Conservation (phyloP, 2,797 vertebrate genomes). For the Pitangus sulphuratus region DNA sequence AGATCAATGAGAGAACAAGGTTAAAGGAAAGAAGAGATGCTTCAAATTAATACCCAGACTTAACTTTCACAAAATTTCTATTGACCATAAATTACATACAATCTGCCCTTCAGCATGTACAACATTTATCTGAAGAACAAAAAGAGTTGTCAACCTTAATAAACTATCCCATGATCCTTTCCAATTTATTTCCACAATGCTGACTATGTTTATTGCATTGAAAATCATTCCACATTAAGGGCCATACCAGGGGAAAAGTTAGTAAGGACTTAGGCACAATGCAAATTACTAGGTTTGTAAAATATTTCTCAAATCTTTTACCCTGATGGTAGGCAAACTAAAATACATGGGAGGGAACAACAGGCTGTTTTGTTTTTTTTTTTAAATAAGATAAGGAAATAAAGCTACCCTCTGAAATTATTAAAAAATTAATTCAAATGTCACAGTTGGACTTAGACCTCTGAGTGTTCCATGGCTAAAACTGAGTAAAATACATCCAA, state of each 20-base stretch:
- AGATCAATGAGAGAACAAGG: background rate
- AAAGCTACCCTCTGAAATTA: background rate
- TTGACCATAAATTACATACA: background rate
- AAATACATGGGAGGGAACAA: background rate
- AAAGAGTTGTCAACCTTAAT: constrained; percentile 13
- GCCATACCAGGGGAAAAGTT: background rate
- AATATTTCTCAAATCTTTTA: background rate
- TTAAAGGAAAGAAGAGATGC: background rate
- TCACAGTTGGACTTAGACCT: background rate
- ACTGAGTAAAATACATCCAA: background rate
- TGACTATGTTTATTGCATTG: background rate
- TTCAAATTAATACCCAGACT: constrained; percentile 15
- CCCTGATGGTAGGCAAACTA: background rate
- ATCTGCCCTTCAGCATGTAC: background rate
- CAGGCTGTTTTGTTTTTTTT: background rate
- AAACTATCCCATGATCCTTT: background rate
- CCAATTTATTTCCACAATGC: constrained; percentile 3
- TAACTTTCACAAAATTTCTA: constrained; percentile 2
- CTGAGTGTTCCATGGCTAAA: background rate
- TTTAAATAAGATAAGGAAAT: background rate
- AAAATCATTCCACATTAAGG: constrained; percentile 25
- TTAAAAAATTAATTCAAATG: background rate
- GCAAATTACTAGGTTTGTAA: background rate
- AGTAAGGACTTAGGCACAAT: background rate
- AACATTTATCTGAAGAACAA: constrained; percentile 22